Evolutionary conservation across 2,113 vertebrate genomes (phyloP).

Genomic region (Alosa alosa): DNA sequence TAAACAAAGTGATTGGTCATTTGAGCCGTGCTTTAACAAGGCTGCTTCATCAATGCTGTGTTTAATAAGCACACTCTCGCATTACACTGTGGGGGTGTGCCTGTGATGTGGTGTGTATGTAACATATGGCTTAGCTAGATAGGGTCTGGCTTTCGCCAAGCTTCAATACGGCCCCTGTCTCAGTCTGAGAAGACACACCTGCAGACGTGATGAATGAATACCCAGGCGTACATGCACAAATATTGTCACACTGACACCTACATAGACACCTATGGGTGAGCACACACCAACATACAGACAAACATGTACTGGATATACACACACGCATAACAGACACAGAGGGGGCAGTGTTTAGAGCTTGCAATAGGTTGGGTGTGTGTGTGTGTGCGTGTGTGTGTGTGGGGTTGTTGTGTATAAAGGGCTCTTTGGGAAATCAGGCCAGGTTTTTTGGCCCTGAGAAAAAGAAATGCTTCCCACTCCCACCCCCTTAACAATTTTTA

Average conservation of each 20-base stretch:
- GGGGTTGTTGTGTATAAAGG: background rate
- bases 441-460: background rate
- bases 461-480: conserved; percentile 32
- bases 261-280: background rate
- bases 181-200: conserved; percentile 5
- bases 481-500: conserved; percentile 54
- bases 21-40: background rate
- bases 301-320: background rate
- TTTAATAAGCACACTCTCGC: background rate
- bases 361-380: conserved; percentile 7
- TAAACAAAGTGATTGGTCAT: background rate
- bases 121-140: background rate
- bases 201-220: background rate
- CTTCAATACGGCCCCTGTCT: background rate
- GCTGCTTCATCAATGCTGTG: background rate
- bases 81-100: background rate
- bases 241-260: background rate
- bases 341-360: background rate
- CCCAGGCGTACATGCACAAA: background rate
- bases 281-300: background rate
- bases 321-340: background rate
- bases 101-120: background rate
- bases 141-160: background rate
- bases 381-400: conserved; percentile 1
- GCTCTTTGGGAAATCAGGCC: background rate